Evolutionary conservation across 64 coral and sea anemone genomes (phyloP).

Genomic region (Anthopleura sola): DNA sequence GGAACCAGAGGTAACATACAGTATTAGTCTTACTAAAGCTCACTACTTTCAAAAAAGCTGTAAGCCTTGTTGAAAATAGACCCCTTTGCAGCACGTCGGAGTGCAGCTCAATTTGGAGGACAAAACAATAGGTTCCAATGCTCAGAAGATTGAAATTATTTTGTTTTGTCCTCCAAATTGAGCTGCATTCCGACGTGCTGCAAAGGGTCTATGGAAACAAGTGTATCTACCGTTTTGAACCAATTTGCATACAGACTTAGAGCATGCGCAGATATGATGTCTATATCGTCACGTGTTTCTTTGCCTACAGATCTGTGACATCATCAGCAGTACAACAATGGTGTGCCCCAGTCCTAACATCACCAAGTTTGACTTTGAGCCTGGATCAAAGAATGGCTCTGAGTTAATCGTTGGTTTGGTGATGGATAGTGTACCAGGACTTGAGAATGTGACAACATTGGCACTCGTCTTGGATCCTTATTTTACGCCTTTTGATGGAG

Average conservation of each 20-base stretch:
- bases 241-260: no score
- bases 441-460: constrained; percentile 41
- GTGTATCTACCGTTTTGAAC: no score
- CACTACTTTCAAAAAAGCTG: no score
- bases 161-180: no score
- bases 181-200: no score
- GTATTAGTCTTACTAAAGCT: neutral
- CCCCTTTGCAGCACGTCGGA: no score
- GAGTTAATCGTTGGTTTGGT: constrained; percentile 54
- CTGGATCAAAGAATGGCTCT: constrained; percentile 49
- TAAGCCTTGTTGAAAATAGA: no score
- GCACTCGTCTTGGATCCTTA: constrained; percentile 44
- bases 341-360: constrained; percentile 57
- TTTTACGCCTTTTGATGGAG: constrained; percentile 48
- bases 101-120: no score
- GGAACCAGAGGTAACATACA: constrained; percentile 19
- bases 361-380: constrained; percentile 18
- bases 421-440: constrained; percentile 54
- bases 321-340: constrained; percentile 43
- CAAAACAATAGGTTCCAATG: no score
- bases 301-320: neutral
- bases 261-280: neutral
- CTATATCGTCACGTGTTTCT: neutral
- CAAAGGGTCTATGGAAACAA: no score
- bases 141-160: no score